phyloP scores from a whole-genome alignment of 1,140 invertebrate species.

The Dufourea novaeangliae region DNA sequence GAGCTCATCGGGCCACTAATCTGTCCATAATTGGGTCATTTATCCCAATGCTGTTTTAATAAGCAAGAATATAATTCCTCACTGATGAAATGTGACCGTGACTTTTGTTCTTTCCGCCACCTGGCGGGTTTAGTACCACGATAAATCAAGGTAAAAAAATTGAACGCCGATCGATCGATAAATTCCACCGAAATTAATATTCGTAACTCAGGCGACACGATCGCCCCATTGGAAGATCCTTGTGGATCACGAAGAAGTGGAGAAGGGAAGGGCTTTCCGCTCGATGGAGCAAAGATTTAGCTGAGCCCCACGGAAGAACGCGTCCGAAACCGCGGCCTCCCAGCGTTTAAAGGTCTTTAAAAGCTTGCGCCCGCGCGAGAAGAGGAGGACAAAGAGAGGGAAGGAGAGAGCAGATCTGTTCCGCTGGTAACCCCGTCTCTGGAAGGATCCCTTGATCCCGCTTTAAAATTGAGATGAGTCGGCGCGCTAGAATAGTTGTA shows the following conservation, averaged over 20 bases:
- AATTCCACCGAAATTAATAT: conserved; percentile 12
- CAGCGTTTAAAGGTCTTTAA: conserved; percentile 69
- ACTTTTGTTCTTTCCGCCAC: not conserved
- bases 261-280: conserved; percentile 45
- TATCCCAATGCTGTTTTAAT: no score
- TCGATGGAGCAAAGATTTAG: conserved; percentile 68
- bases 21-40: no score
- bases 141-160: conserved; percentile 9
- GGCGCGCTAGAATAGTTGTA: conserved; percentile 6
- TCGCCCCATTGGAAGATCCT: conserved; percentile 4
- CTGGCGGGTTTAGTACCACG: no score
- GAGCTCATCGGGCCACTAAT: no score
- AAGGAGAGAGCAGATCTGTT: not conserved
- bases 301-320: conserved; percentile 57
- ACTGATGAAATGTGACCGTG: not conserved
- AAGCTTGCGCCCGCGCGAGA: conserved; percentile 58
- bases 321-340: conserved; percentile 43
- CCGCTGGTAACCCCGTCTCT: conserved; percentile 1
- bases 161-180: not conserved
- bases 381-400: conserved; percentile 3
- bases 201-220: not conserved
- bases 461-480: conserved; percentile 42
- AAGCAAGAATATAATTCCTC: no score
- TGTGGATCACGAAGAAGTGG: conserved; percentile 15
- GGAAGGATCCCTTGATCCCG: conserved; percentile 2